phyloP scores from a whole-genome alignment of 2,797 vertebrate species.

The Coccyzus lansbergi region DNA sequence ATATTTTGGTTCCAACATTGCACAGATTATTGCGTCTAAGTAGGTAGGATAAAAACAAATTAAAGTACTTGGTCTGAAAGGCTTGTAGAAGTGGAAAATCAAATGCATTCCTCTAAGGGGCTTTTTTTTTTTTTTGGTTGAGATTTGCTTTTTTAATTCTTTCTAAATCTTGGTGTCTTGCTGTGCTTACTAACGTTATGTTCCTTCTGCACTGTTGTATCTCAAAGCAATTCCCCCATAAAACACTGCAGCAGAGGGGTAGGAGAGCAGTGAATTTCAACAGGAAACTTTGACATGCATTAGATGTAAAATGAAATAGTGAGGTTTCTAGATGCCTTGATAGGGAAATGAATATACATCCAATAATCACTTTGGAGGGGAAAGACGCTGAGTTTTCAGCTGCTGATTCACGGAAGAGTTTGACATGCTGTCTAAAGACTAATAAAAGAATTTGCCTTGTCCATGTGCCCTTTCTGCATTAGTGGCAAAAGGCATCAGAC shows the following conservation, averaged over 20 bases:
- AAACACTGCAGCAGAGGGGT: background rate
- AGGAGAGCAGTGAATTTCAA: background rate
- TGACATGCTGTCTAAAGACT: background rate
- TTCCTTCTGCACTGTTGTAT: background rate
- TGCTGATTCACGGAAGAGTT: background rate
- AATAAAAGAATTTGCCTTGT: background rate
- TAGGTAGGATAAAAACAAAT: constrained; percentile 45
- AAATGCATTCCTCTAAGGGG: background rate
- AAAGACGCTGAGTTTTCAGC: background rate
- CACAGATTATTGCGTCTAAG: background rate
- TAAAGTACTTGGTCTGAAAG: constrained; percentile 2
- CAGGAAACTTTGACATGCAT: background rate
- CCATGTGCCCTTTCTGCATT: background rate
- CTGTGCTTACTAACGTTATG: background rate
- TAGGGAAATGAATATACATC: background rate
- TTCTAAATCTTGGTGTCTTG: background rate
- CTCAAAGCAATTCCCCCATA: background rate
- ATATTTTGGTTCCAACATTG: background rate
- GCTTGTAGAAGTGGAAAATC: background rate
- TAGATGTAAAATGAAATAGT: background rate
- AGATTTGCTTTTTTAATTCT: background rate
- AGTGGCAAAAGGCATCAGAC: background rate
- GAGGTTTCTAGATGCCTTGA: background rate
- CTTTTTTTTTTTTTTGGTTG: background rate
- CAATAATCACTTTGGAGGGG: background rate